Percentiles rank a stretch among this genome's conserved stretches.
Evolutionary conservation across 30 jellyfish, hydroid and myxozoan genomes (phyloP).

Genomic region (Calvadosia cruxmelitensis): DNA sequence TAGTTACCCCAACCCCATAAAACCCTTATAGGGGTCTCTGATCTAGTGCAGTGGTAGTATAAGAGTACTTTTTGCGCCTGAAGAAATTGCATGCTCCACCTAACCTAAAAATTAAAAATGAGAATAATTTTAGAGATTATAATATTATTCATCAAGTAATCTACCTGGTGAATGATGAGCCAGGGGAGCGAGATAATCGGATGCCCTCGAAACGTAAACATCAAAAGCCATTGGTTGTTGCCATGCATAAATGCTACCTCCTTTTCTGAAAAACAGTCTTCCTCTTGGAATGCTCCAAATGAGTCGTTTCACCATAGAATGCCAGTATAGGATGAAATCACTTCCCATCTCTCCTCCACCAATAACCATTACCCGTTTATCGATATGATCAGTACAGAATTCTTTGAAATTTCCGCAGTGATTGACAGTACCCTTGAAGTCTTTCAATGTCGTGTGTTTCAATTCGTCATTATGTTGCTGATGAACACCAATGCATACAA

Average conservation of each 20-base stretch:
- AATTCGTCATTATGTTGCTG: constrained; percentile 37
- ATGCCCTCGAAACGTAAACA: constrained; percentile 68
- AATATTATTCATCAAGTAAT: too few relatives aligned
- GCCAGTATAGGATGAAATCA: constrained; percentile 63
- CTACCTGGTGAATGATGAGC: constrained; percentile 82
- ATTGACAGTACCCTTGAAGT: constrained; percentile 39
- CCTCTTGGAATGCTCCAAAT: constrained; percentile 91
- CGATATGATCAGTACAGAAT: constrained; percentile 26
- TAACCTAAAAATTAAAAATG: too few relatives aligned
- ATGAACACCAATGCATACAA: constrained; percentile 78
- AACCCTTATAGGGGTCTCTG: too few relatives aligned
- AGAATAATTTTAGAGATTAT: too few relatives aligned
- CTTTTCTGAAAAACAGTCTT: constrained; percentile 73
- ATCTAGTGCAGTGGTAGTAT: too few relatives aligned
- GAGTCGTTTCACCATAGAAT: constrained; percentile 30
- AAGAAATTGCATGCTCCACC: too few relatives aligned
- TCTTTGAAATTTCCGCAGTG: constrained; percentile 68
- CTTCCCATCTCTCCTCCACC: constrained; percentile 94
- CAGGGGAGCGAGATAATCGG: constrained; percentile 51
- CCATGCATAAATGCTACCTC: constrained; percentile 50
- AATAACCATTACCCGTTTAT: constrained; percentile 32
- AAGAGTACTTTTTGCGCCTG: too few relatives aligned
- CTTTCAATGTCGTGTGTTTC: constrained; percentile 24
- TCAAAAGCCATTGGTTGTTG: constrained; percentile 87
- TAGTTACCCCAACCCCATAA: too few relatives aligned